These are phyloP conservation scores for Carcharodon carcharias DNA, from an alignment of 2,797 vertebrate genomes.

Conservation along the genomic window DNA sequence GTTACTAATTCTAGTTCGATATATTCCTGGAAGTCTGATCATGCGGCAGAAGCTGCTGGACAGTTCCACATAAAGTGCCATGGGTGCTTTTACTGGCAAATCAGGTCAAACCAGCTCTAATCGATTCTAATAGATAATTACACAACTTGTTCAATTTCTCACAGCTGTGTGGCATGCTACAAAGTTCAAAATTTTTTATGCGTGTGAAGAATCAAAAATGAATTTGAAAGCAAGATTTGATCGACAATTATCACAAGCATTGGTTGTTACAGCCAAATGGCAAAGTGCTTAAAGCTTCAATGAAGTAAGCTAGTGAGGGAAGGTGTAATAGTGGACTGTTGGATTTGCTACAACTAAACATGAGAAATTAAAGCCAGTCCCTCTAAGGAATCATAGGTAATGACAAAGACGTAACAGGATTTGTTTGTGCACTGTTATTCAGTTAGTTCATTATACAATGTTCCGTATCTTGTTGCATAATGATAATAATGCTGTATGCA, in stretches of 20 bases:
- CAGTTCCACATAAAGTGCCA: neutral
- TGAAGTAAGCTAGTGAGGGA: neutral
- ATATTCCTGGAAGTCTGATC: neutral
- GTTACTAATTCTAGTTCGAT: neutral
- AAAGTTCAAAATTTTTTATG: neutral
- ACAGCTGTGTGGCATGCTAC: neutral
- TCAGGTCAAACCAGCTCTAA: neutral
- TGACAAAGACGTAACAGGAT: neutral
- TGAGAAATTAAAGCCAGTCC: neutral
- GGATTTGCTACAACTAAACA: neutral
- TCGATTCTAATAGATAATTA: neutral
- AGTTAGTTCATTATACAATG: neutral
- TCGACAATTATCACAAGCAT: neutral
- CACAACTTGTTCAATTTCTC: neutral
- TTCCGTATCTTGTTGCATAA: neutral
- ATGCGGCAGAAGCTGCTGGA: neutral
- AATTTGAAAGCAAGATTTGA: neutral
- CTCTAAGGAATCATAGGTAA: neutral
- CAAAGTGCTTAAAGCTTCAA: neutral
- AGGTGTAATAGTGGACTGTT: neutral
- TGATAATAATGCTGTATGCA: neutral
- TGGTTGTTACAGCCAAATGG: neutral
- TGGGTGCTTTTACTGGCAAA: neutral
- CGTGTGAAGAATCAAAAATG: neutral
- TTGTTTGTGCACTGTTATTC: neutral